Conservation (phyloP, 1,140 invertebrate species). For the Lucilia sericata region DNA sequence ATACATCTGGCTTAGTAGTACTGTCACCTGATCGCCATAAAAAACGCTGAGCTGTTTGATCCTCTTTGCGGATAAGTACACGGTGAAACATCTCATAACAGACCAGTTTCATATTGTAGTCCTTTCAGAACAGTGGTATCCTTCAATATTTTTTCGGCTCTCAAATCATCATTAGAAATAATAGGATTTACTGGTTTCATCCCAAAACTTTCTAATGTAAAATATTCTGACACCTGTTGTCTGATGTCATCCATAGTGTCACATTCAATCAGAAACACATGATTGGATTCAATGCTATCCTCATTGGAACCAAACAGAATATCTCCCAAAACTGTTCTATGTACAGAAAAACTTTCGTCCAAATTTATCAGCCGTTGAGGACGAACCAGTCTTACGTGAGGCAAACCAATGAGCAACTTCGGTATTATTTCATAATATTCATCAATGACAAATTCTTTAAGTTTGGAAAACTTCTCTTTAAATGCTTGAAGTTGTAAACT, state of each 20-base stretch:
- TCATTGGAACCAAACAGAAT: conserved; percentile 40
- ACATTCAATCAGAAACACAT: conserved; percentile 6
- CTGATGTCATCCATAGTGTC: neutral
- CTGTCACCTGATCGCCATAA: conserved; percentile 52
- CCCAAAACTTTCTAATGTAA: conserved; percentile 37
- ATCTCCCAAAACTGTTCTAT: conserved; percentile 11
- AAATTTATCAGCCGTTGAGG: conserved; percentile 18
- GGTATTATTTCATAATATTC: conserved; percentile 29
- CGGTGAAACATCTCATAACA: conserved; percentile 37
- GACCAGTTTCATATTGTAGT: conserved; percentile 20
- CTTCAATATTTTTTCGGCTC: conserved; percentile 25
- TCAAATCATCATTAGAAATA: neutral
- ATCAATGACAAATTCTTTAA: conserved; percentile 30
- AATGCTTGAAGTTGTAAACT: neutral
- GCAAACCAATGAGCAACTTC: conserved; percentile 21
- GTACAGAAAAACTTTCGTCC: conserved; percentile 35
- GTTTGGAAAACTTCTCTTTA: neutral
- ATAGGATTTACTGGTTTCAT: conserved; percentile 28
- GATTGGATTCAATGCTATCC: neutral
- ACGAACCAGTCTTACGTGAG: conserved; percentile 33
- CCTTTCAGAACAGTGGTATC: conserved; percentile 8
- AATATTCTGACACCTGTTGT: conserved; percentile 26
- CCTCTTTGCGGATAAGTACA: conserved; percentile 56
- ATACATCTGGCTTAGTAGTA: neutral
- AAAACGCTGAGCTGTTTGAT: conserved; percentile 50